A percentile compares a stretch with the other conserved stretches of the same genome.
These are phyloP conservation scores for Brevimyrus niger DNA, from an alignment of 2,113 vertebrate species.

Conservation along the genomic window DNA sequence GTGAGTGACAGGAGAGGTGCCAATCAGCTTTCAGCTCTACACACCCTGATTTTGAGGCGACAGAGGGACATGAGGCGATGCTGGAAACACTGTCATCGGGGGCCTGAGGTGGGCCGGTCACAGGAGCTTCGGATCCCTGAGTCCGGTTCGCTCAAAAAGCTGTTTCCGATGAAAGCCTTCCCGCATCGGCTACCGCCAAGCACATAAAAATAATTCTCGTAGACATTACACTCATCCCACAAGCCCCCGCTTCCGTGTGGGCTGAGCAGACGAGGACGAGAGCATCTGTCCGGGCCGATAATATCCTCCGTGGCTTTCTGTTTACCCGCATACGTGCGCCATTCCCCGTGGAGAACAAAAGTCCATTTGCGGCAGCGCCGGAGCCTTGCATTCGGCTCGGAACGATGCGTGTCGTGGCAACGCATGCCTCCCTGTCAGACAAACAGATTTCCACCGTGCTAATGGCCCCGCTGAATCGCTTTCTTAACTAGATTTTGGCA, in stretches of 20 bases:
- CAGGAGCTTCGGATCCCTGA: not conserved
- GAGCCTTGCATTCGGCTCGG: not conserved
- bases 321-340: not conserved
- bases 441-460: not conserved
- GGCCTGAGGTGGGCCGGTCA: not conserved
- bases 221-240: not conserved
- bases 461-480: slow-evolving; percentile 25
- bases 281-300: slow-evolving; percentile 11
- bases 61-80: not conserved
- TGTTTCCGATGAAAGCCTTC: not conserved
- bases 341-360: slow-evolving; percentile 9
- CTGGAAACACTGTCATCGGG: not conserved
- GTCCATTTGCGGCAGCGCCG: not conserved
- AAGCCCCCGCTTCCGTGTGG: not conserved
- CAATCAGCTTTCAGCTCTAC: not conserved
- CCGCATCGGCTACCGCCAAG: not conserved
- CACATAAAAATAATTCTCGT: not conserved
- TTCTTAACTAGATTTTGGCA: slow-evolving; percentile 18
- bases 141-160: not conserved
- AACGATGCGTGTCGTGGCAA: slow-evolving; percentile 16
- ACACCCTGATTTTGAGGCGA: not conserved
- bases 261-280: not conserved
- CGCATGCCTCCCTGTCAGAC: not conserved
- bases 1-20: not conserved
- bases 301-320: not conserved